Conservation (phyloP, 1,140 invertebrate genomes). For the Sesamia nonagrioides region DNA sequence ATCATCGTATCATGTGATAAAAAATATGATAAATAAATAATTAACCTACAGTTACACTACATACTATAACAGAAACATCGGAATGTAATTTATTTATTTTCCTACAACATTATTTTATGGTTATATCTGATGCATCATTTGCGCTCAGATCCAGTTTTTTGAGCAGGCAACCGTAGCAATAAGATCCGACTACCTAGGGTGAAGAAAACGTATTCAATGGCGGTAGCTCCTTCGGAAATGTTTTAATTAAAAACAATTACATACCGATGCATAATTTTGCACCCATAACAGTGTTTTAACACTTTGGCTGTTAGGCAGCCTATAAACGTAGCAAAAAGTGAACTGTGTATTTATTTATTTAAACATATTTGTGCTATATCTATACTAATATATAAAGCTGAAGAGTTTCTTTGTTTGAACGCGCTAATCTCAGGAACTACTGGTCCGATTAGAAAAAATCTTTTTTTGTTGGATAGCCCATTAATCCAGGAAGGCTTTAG, state of each 20-base stretch:
- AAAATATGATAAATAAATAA: not conserved
- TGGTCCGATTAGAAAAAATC: no score
- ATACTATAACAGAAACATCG: not conserved
- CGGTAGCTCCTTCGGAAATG: not conserved
- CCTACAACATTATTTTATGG: not conserved
- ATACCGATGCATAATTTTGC: not conserved
- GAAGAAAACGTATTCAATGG: not conserved
- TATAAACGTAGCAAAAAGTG: not conserved
- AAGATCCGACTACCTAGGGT: not conserved
- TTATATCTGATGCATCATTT: not conserved
- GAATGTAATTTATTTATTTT: not conserved
- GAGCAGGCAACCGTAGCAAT: not conserved
- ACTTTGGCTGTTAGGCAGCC: not conserved
- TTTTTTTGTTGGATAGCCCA: no score
- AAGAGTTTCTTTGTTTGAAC: no score
- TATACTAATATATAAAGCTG: no score
- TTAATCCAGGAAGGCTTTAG: no score
- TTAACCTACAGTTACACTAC: not conserved
- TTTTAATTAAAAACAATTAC: constrained; percentile 1
- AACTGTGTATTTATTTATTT: not conserved
- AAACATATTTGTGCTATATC: no score
- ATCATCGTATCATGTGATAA: no score
- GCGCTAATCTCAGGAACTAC: no score
- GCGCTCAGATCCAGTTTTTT: not conserved
- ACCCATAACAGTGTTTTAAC: not conserved